Evolutionary conservation across 2,113 vertebrate species (phyloP).

Genomic region (Chlorodrepanis virens): DNA sequence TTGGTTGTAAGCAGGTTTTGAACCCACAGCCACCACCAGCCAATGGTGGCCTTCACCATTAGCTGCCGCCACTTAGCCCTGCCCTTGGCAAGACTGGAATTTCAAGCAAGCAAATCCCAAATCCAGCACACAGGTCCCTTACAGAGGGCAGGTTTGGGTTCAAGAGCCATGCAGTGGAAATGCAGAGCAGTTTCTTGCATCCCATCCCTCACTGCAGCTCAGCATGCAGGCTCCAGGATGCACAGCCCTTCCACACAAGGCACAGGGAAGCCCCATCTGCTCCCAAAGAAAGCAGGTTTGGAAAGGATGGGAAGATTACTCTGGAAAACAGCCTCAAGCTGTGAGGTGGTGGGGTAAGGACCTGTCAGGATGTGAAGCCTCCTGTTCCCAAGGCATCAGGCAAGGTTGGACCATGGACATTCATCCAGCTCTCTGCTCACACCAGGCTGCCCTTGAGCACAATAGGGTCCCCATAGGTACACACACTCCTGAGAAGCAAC

Average conservation of each 20-base stretch:
- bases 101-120: background rate
- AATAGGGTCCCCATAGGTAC: background rate
- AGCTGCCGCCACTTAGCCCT: background rate
- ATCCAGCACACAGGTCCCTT: background rate
- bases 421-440: background rate
- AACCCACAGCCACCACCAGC: background rate
- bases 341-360: background rate
- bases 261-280: background rate
- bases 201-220: background rate
- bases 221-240: background rate
- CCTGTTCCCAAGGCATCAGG: background rate
- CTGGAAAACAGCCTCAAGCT: accelerated
- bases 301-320: background rate
- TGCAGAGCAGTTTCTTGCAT: background rate
- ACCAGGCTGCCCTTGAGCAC: background rate
- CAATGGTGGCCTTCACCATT: background rate
- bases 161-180: background rate
- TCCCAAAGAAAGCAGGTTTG: background rate
- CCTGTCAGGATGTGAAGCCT: background rate
- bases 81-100: background rate
- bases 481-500: background rate
- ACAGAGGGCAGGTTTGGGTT: background rate
- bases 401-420: background rate
- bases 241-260: background rate
- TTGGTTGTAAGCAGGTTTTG: background rate